A percentile compares a stretch with the other conserved stretches of the same genome.
Conservation (phyloP, 23 tunicate genomes). For the Trididemnum miniatum region DNA sequence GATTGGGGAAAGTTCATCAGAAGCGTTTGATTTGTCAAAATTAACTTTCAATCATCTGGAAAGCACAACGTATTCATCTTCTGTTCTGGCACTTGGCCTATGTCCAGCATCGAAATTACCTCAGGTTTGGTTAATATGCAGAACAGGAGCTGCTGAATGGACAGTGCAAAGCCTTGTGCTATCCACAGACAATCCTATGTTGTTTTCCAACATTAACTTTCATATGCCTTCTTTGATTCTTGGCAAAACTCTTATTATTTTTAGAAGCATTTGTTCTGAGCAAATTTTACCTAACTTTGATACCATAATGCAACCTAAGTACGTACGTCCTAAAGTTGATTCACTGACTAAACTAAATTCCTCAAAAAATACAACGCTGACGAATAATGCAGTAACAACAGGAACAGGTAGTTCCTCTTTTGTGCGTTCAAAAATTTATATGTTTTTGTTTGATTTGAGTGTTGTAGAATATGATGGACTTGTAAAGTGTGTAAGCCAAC, state of each 20-base stretch:
- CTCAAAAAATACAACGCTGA: not conserved
- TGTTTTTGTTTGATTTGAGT: constrained; percentile 41
- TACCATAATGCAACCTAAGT: not conserved
- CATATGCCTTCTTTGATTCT: not conserved
- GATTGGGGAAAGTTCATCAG: constrained; percentile 20
- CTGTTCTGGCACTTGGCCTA: not conserved
- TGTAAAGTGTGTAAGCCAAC: constrained; percentile 38
- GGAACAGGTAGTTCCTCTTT: not conserved
- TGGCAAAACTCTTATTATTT: constrained; percentile 22
- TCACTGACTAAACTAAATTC: not conserved
- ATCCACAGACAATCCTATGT: not conserved
- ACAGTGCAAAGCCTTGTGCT: constrained; percentile 2
- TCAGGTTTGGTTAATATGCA: constrained; percentile 6
- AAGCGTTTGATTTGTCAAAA: constrained; percentile 8
- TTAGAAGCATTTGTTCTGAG: constrained; percentile 22
- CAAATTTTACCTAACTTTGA: not conserved
- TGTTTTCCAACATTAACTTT: not conserved
- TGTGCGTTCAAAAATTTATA: constrained; percentile 7
- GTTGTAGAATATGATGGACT: constrained; percentile 23
- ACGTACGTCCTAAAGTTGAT: not conserved
- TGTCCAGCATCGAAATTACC: not conserved
- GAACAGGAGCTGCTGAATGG: constrained; percentile 28
- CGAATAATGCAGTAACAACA: not conserved
- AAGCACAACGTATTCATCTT: constrained; percentile 29
- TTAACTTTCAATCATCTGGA: not conserved